These are phyloP conservation scores for Nibea albiflora DNA, from an alignment of 2,113 vertebrate species.

Conservation along the genomic window DNA sequence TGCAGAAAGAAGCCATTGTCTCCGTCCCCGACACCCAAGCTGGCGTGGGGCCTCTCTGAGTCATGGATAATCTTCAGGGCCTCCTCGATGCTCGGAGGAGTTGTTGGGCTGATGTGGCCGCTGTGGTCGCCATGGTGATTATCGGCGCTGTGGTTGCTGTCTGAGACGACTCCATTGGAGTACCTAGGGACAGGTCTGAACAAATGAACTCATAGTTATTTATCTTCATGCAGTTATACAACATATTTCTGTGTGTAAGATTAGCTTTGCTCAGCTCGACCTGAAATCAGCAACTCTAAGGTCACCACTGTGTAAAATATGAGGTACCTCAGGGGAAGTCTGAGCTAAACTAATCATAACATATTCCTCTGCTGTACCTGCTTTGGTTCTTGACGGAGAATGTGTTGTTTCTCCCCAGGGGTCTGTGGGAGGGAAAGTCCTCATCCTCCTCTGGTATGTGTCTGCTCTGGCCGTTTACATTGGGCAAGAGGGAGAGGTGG, in stretches of 20 bases:
- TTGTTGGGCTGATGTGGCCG: slow-evolving; percentile 81
- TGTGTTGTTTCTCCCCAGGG: slow-evolving; percentile 74
- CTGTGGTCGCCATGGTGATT: slow-evolving; percentile 79
- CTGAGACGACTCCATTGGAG: slow-evolving; percentile 87
- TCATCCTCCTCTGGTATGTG: slow-evolving; percentile 86
- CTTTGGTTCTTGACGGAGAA: slow-evolving; percentile 79
- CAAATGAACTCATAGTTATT: slow-evolving; percentile 1
- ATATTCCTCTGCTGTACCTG: slow-evolving; percentile 61
- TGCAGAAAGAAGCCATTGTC: slow-evolving; percentile 95
- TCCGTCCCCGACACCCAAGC: slow-evolving; percentile 81
- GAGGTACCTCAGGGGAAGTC: neutral
- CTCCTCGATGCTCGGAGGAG: slow-evolving; percentile 94
- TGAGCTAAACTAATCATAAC: no score
- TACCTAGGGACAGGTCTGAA: slow-evolving; percentile 57
- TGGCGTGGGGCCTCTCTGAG: slow-evolving; percentile 86
- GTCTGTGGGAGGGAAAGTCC: slow-evolving; percentile 65
- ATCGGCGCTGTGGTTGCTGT: slow-evolving; percentile 78
- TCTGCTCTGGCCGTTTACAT: slow-evolving; percentile 86
- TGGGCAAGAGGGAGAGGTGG: slow-evolving; percentile 88
- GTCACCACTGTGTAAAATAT: neutral
- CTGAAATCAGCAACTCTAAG: neutral
- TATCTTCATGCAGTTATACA: neutral
- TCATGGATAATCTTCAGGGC: slow-evolving; percentile 97
- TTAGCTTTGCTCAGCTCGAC: neutral
- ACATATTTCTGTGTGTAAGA: neutral